Percentiles rank a stretch among this genome's conserved stretches.
These are phyloP conservation scores for Drosophila santomea DNA, from an alignment of 1,140 invertebrate species.

Conservation along the genomic window DNA sequence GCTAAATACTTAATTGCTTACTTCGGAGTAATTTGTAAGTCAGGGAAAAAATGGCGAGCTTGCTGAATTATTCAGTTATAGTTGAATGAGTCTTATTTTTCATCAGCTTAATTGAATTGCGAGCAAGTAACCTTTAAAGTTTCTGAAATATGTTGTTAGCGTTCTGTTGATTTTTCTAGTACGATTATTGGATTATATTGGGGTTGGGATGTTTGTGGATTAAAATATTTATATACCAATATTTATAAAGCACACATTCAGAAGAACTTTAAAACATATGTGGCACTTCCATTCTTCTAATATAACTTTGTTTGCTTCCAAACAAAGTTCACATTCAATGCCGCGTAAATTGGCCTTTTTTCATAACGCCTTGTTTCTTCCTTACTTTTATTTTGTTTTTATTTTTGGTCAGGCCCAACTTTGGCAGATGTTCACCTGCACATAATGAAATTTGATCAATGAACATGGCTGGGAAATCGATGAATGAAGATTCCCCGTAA, in stretches of 20 bases:
- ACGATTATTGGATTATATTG: not conserved
- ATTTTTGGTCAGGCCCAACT: not conserved
- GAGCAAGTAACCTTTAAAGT: too few relatives aligned
- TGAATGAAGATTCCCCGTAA: slow-evolving; percentile 29
- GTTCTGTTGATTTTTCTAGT: not conserved
- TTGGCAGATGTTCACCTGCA: not conserved
- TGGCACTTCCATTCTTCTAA: not conserved
- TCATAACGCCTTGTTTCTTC: not conserved
- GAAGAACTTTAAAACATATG: slow-evolving; percentile 2
- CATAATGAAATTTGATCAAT: slow-evolving; percentile 11
- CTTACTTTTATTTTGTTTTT: too few relatives aligned
- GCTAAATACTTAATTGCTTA: slow-evolving; percentile 31
- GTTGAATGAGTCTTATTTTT: not conserved
- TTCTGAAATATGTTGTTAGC: not conserved
- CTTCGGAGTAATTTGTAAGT: not conserved
- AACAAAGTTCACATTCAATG: slow-evolving; percentile 28
- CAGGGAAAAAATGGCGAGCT: not conserved
- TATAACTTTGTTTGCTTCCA: not conserved
- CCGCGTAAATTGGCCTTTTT: not conserved
- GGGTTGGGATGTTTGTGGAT: not conserved
- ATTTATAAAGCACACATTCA: not conserved
- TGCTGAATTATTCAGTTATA: not conserved
- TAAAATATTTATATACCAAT: not conserved
- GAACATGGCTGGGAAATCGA: slow-evolving; percentile 1
- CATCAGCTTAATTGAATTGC: not conserved